Evolutionary conservation across 2,797 vertebrate species (phyloP).

Genomic region (Gouania willdenowi): DNA sequence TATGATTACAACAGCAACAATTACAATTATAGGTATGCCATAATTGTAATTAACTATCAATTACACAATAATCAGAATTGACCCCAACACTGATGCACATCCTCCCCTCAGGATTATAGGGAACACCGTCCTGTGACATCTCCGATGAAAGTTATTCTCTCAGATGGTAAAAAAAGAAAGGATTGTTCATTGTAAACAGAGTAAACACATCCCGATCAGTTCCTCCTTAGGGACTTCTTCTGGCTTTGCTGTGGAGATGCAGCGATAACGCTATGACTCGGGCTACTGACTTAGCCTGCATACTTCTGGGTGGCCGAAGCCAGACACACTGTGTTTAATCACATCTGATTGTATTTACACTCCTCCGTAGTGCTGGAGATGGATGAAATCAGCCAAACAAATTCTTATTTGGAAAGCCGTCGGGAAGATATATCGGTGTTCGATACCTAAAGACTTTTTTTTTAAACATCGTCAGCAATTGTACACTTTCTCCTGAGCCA

Average conservation of each 20-base stretch:
- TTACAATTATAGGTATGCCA: too few species aligned
- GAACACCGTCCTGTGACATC: not conserved
- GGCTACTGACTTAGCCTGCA: constrained; percentile 56
- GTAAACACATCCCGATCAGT: constrained; percentile 30
- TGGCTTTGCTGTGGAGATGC: constrained; percentile 49
- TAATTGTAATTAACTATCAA: too few species aligned
- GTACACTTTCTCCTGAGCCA: constrained; percentile 28
- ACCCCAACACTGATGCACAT: not conserved
- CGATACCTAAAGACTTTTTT: constrained; percentile 6
- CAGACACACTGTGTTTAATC: constrained; percentile 28
- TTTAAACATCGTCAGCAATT: constrained; percentile 1
- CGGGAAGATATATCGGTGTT: constrained; percentile 1
- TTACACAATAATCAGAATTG: too few species aligned
- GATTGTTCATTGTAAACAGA: constrained; percentile 39
- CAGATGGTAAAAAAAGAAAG: constrained; percentile 32
- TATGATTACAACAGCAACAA: too few species aligned
- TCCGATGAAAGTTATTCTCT: not conserved
- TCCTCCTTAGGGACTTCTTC: constrained; percentile 43
- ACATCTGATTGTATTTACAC: constrained; percentile 63
- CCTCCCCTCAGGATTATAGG: not conserved
- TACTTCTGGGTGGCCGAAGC: constrained; percentile 66
- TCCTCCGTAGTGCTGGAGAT: constrained; percentile 25
- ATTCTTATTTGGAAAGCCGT: constrained; percentile 23
- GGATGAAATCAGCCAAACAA: constrained; percentile 39
- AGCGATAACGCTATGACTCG: constrained; percentile 53